Percentiles rank a stretch among this genome's conserved stretches.
Evolutionary conservation across 2,113 vertebrate species (phyloP).

Genomic region (Anoura caudifer): DNA sequence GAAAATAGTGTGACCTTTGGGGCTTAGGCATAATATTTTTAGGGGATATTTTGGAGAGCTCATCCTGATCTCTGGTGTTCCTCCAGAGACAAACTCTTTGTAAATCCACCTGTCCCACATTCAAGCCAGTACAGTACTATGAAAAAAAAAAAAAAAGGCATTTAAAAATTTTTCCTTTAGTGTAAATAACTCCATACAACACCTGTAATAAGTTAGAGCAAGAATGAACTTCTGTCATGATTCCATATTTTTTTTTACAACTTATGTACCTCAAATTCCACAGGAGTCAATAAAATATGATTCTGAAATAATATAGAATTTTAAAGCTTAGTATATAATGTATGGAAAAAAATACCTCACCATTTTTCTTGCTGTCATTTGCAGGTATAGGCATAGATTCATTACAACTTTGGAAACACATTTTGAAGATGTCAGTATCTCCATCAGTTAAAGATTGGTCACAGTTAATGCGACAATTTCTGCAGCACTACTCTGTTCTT

Average conservation of each 20-base stretch:
- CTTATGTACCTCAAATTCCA: constrained; percentile 24
- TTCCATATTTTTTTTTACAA: constrained; percentile 51
- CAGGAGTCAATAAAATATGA: constrained; percentile 55
- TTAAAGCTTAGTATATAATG: constrained; percentile 52
- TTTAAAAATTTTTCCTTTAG: constrained; percentile 13
- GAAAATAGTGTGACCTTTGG: background rate
- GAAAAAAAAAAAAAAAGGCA: background rate
- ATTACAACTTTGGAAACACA: constrained; percentile 39
- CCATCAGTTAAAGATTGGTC: constrained; percentile 53
- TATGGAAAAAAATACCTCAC: constrained; percentile 27
- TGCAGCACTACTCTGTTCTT: background rate
- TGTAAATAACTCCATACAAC: constrained; percentile 41
- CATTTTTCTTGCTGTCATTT: constrained; percentile 59
- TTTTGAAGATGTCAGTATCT: constrained; percentile 66
- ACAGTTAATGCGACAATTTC: constrained; percentile 63
- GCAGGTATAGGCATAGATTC: constrained; percentile 53
- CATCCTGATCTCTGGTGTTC: background rate
- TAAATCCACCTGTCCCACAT: background rate
- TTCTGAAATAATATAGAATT: constrained; percentile 65
- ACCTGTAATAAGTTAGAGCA: constrained; percentile 50
- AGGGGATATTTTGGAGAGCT: background rate
- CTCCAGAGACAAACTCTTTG: background rate
- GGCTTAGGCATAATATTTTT: background rate
- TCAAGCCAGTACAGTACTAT: background rate
- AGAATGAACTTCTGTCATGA: constrained; percentile 55